A percentile compares a stretch with the other conserved stretches of the same genome.
These are phyloP conservation scores for Carettochelys insculpta DNA, from an alignment of 2,113 vertebrate species.

Conservation along the genomic window DNA sequence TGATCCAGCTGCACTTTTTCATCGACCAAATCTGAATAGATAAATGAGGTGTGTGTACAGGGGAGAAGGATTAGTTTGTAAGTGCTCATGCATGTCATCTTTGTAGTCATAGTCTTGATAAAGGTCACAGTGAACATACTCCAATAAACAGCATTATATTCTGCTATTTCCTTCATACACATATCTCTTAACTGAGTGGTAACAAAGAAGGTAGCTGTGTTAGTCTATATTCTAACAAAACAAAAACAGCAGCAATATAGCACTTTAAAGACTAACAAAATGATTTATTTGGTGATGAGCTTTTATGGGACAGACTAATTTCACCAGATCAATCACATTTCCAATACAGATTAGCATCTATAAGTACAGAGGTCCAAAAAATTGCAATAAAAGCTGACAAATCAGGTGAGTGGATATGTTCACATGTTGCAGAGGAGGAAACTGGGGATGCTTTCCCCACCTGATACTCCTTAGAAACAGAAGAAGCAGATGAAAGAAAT, in stretches of 20 bases:
- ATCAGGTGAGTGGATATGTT: too few relatives aligned
- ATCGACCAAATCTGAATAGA: background rate
- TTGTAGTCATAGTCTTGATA: background rate
- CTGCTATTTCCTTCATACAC: background rate
- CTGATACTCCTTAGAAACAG: background rate
- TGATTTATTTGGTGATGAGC: too few relatives aligned
- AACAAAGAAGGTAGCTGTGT: too few relatives aligned
- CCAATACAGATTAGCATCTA: too few relatives aligned
- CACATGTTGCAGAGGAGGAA: background rate
- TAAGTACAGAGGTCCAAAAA: too few relatives aligned
- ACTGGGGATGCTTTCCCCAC: background rate
- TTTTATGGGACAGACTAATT: too few relatives aligned
- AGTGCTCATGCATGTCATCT: background rate
- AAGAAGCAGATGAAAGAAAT: background rate
- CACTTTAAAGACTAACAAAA: too few relatives aligned
- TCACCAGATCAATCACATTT: too few relatives aligned
- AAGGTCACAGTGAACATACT: background rate
- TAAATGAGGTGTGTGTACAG: background rate
- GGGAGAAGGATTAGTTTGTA: background rate
- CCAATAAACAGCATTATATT: background rate
- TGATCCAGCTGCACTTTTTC: background rate
- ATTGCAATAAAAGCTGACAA: too few relatives aligned
- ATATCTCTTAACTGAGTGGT: background rate
- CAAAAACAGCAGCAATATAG: too few relatives aligned
- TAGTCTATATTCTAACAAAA: too few relatives aligned